These are phyloP conservation scores for Lepilemur ruficaudatus DNA, from an alignment of 2,797 vertebrate genomes.

Conservation along the genomic window DNA sequence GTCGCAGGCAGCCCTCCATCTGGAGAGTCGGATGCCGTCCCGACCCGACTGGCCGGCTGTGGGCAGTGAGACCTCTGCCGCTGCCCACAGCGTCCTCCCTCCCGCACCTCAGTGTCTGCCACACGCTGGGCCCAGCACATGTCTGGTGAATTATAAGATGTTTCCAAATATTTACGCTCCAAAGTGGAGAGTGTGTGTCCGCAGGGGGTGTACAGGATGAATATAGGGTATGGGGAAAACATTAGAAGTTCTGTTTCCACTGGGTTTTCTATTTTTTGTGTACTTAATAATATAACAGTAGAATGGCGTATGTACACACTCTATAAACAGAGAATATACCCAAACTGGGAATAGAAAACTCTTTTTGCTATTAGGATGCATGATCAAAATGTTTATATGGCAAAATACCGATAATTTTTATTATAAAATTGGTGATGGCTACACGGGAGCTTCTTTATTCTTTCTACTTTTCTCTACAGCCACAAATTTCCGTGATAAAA, in stretches of 20 bases:
- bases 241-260: neutral
- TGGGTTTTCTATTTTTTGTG: neutral
- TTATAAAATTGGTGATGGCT: neutral
- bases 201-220: neutral
- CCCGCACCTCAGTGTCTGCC: neutral
- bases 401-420: neutral
- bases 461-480: neutral
- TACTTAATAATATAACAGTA: neutral
- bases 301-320: neutral
- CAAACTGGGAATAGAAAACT: neutral
- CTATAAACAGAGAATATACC: neutral
- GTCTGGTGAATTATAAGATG: neutral
- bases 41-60: neutral
- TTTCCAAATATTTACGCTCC: neutral
- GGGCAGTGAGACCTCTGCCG: neutral
- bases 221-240: neutral
- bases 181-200: neutral
- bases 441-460: neutral
- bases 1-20: neutral
- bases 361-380: neutral
- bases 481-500: neutral
- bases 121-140: neutral
- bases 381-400: conserved; percentile 14
- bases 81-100: neutral
- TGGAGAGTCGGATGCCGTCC: neutral